Conservation (phyloP, 2,113 vertebrate genomes). For the Cynoglossus semilaevis region DNA sequence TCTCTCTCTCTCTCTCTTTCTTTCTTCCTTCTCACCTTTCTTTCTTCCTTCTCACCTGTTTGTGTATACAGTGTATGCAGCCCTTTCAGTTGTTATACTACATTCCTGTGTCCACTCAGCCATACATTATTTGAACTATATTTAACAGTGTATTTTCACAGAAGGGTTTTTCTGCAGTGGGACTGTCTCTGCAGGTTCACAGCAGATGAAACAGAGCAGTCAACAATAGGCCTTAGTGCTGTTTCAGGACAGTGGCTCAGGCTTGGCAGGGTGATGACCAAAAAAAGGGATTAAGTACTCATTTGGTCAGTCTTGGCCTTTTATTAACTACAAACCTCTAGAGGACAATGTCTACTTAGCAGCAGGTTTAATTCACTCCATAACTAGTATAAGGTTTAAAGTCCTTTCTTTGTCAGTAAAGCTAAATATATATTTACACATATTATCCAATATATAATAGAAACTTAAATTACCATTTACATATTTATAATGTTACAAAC, state of each 20-base stretch:
- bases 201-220: slow-evolving; percentile 15
- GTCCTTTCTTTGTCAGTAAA: too few relatives aligned
- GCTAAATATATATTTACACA: too few relatives aligned
- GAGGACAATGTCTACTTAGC: not conserved
- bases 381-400: too few relatives aligned
- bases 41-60: not conserved
- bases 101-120: not conserved
- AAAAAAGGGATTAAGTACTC: not conserved
- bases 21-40: not conserved
- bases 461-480: too few relatives aligned
- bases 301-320: not conserved
- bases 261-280: not conserved
- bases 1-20: too few relatives aligned
- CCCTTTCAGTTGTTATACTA: not conserved
- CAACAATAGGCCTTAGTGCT: slow-evolving; percentile 3
- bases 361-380: too few relatives aligned
- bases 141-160: slow-evolving; percentile 11
- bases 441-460: too few relatives aligned
- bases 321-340: slow-evolving; percentile 1
- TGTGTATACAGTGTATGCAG: not conserved
- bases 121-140: not conserved
- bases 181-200: slow-evolving; percentile 12
- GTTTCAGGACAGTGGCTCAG: slow-evolving; percentile 31
- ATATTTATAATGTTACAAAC: too few relatives aligned
- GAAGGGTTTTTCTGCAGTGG: slow-evolving; percentile 4